A percentile compares a stretch with the other conserved stretches of the same genome.
Conservation (phyloP, 2,797 vertebrate genomes). For the Rhabdophis nuchalis region DNA sequence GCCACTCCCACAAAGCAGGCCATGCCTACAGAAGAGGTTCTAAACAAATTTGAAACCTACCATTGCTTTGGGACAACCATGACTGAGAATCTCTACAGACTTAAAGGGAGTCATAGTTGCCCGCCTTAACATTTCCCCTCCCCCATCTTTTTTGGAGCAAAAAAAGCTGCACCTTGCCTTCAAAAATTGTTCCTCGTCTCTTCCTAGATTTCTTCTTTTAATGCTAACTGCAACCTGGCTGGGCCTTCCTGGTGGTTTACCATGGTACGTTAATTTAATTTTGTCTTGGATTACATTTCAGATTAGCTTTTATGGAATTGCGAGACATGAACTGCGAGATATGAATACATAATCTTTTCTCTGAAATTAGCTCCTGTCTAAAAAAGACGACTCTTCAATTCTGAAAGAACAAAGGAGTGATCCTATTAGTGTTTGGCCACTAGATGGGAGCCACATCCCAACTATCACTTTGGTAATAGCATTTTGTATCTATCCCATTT, state of each 20-base stretch:
- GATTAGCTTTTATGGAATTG: background rate
- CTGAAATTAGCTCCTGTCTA: background rate
- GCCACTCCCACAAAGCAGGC: too few species aligned
- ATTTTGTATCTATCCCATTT: background rate
- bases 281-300: background rate
- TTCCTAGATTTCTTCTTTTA: background rate
- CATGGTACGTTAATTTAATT: background rate
- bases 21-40: too few species aligned
- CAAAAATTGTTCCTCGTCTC: background rate
- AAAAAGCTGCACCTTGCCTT: background rate
- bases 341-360: background rate
- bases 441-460: conserved; percentile 3
- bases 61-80: too few species aligned
- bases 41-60: too few species aligned
- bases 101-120: too few species aligned
- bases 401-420: background rate
- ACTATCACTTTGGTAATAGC: background rate
- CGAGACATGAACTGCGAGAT: background rate
- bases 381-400: background rate
- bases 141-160: background rate
- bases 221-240: background rate
- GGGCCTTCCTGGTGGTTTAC: background rate
- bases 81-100: too few species aligned
- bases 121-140: background rate
- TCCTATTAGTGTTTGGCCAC: background rate